phyloP scores from a whole-genome alignment of 1,140 invertebrate species.

The Solen grandis region DNA sequence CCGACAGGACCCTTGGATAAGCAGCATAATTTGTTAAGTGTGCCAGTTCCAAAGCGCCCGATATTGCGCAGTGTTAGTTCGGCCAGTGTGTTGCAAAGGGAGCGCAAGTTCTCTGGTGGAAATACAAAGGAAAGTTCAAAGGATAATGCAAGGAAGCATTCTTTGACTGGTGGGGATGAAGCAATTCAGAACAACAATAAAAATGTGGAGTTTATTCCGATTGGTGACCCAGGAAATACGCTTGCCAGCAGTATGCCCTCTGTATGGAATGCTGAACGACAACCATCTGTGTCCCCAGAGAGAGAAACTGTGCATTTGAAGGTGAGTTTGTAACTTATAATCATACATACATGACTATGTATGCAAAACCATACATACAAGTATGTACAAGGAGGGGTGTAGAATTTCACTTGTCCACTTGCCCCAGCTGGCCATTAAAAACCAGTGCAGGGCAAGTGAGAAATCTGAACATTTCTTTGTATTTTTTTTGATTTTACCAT shows the following conservation, averaged over 20 bases:
- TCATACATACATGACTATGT: background rate
- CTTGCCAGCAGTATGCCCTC: conserved; percentile 71
- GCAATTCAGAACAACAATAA: conserved; percentile 54
- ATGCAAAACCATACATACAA: background rate
- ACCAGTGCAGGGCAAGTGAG: no score
- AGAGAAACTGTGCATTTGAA: conserved; percentile 68
- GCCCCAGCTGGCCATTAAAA: no score
- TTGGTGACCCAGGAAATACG: conserved; percentile 61
- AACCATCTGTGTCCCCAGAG: conserved; percentile 68
- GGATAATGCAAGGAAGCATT: conserved; percentile 65
- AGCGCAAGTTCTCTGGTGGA: conserved; percentile 48
- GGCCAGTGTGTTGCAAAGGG: conserved; percentile 69
- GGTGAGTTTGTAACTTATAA: conserved; percentile 54
- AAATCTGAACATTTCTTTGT: no score
- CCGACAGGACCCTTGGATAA: conserved; percentile 59
- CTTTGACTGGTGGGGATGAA: conserved; percentile 67
- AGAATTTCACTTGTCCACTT: no score
- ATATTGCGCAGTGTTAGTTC: conserved; percentile 72
- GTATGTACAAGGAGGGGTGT: background rate
- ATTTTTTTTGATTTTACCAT: no score
- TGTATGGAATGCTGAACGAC: conserved; percentile 70
- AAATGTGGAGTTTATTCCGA: conserved; percentile 66
- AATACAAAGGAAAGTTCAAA: conserved; percentile 51
- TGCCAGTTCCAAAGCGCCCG: conserved; percentile 64
- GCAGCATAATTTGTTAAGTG: conserved; percentile 63